Evolutionary conservation across 2,797 vertebrate genomes (phyloP).

Genomic region (Psittacula echo): DNA sequence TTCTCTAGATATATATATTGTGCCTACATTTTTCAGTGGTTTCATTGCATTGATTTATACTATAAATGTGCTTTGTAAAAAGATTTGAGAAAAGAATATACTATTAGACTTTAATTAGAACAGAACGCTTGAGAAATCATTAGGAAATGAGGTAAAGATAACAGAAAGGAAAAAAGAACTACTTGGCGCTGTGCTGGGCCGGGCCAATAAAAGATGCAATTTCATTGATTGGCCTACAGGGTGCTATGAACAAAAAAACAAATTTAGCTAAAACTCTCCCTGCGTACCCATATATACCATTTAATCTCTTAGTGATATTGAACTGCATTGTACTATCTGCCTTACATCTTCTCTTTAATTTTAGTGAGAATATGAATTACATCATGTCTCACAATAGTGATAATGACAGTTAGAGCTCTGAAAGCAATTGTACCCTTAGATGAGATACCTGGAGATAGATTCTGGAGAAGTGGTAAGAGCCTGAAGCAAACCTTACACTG

Average conservation of each 20-base stretch:
- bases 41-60: slow-evolving; percentile 9
- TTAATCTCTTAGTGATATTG: slow-evolving; percentile 36
- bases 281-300: background rate
- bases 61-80: background rate
- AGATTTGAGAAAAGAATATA: background rate
- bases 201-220: slow-evolving; percentile 28
- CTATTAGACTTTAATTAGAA: slow-evolving; percentile 41
- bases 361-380: slow-evolving; percentile 37
- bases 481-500: background rate
- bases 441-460: background rate
- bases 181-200: background rate
- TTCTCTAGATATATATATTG: background rate
- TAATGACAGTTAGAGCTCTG: slow-evolving; percentile 18
- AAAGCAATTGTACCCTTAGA: slow-evolving; percentile 14
- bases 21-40: background rate
- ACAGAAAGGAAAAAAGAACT: slow-evolving; percentile 9
- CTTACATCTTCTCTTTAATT: slow-evolving; percentile 38
- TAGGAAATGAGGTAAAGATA: slow-evolving; percentile 33
- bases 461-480: background rate
- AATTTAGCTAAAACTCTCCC: slow-evolving; percentile 58
- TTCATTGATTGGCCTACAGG: slow-evolving; percentile 39
- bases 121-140: slow-evolving; percentile 25
- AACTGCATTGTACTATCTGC: background rate
- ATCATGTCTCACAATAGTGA: background rate
- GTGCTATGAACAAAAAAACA: slow-evolving; percentile 6